phyloP scores from a whole-genome alignment of 2,888 invertebrate species.

The Pollenia griseotomentosa region DNA sequence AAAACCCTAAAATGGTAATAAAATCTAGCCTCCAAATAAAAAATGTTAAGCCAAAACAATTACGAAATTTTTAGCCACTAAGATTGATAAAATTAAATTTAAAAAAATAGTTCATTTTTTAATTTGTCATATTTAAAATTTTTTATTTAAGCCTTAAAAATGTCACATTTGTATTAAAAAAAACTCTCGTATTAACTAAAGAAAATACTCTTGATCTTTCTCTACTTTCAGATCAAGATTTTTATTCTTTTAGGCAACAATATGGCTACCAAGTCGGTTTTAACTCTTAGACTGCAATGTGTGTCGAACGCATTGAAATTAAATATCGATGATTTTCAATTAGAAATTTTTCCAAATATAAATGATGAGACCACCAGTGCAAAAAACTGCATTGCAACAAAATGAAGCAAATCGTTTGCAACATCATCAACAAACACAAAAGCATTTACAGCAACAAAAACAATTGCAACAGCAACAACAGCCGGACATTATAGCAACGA shows the following conservation, averaged over 20 bases:
- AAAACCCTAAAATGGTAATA: too few relatives aligned
- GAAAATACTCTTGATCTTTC: conserved; percentile 6
- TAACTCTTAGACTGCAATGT: conserved; percentile 70
- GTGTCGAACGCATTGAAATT: conserved; percentile 71
- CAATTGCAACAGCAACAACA: conserved; percentile 60
- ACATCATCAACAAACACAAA: conserved; percentile 72
- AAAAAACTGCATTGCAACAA: conserved; percentile 80
- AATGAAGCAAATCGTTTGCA: conserved; percentile 78
- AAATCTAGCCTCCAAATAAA: too few relatives aligned
- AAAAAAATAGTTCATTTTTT: too few relatives aligned
- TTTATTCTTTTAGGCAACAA: conserved; percentile 73
- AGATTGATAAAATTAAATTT: too few relatives aligned
- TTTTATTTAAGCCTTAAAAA: too few relatives aligned
- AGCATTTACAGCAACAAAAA: conserved; percentile 71
- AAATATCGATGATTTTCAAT: conserved; percentile 49
- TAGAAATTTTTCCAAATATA: conserved; percentile 59
- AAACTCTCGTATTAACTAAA: neutral
- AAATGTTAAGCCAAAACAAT: too few relatives aligned
- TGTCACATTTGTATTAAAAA: too few relatives aligned
- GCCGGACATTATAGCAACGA: conserved; percentile 60
- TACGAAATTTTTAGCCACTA: too few relatives aligned
- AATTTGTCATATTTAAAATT: too few relatives aligned
- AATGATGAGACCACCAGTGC: conserved; percentile 82
- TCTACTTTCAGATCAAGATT: conserved; percentile 38
- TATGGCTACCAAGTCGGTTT: conserved; percentile 72